Evolutionary conservation across 2,888 invertebrate species (phyloP).

Genomic region (Elysia crispata): DNA sequence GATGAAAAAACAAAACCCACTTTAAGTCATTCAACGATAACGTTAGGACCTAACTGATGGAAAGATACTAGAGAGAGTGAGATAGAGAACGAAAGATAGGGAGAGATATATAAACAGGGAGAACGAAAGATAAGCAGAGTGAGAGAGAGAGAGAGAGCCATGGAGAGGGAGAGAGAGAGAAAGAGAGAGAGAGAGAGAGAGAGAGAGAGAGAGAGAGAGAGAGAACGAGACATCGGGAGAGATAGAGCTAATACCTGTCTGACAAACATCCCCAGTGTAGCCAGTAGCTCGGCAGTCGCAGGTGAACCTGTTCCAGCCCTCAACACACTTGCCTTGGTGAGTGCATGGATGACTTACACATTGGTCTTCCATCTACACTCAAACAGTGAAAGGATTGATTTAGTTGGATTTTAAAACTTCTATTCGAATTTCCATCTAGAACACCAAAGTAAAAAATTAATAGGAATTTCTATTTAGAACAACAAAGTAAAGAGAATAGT

Average conservation of each 20-base stretch:
- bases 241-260: conserved; percentile 82
- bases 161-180: background rate
- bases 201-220: conserved; percentile 17
- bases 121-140: conserved; percentile 20
- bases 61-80: too few relatives aligned
- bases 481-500: background rate
- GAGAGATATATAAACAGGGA: conserved; percentile 19
- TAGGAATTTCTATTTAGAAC: too few relatives aligned
- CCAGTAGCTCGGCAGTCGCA: conserved; percentile 94
- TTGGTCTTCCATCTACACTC: conserved; percentile 70
- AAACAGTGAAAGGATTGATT: too few relatives aligned
- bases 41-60: too few relatives aligned
- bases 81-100: too few relatives aligned
- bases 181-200: conserved; percentile 20
- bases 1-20: too few relatives aligned
- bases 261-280: conserved; percentile 94
- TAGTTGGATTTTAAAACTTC: too few relatives aligned
- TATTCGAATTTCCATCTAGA: too few relatives aligned
- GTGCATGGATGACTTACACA: conserved; percentile 88
- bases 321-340: conserved; percentile 91
- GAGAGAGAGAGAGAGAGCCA: conserved; percentile 42
- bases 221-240: conserved; percentile 18
- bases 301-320: conserved; percentile 96
- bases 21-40: too few relatives aligned
- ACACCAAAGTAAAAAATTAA: too few relatives aligned